Percentiles rank a stretch among this genome's conserved stretches.
Evolutionary conservation across 2,113 vertebrate species (phyloP).

Genomic region (Triplophysa dalaica): DNA sequence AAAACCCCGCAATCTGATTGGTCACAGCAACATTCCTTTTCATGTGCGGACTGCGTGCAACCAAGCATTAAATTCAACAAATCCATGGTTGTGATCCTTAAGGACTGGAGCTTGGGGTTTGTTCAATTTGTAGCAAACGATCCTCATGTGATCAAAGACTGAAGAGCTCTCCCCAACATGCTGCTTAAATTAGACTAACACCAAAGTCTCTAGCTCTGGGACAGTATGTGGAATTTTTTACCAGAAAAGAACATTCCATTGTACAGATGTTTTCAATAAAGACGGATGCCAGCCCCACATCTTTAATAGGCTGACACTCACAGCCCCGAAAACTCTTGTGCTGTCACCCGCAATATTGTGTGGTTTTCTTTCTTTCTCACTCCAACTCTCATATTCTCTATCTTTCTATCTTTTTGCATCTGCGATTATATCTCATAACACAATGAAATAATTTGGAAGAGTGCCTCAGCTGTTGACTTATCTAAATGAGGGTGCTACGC

Average conservation of each 20-base stretch:
- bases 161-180: slow-evolving; percentile 95
- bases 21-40: slow-evolving; percentile 87
- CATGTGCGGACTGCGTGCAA: slow-evolving; percentile 97
- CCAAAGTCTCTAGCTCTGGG: slow-evolving; percentile 97
- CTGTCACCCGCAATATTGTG: slow-evolving; percentile 93
- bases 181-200: slow-evolving; percentile 99
- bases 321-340: slow-evolving; percentile 88
- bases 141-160: slow-evolving; percentile 99
- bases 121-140: slow-evolving; percentile 99
- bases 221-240: slow-evolving; percentile 99
- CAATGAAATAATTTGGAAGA: background rate
- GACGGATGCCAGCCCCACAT: slow-evolving; percentile 91
- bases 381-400: slow-evolving; percentile 62
- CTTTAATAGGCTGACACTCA: slow-evolving; percentile 99
- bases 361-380: background rate
- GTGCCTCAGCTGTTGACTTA: slow-evolving; percentile 3
- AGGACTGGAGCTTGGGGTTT: slow-evolving; percentile 94
- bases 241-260: slow-evolving; percentile 95
- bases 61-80: slow-evolving; percentile 99
- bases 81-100: slow-evolving; percentile 98
- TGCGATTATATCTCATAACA: slow-evolving; percentile 32
- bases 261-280: slow-evolving; percentile 99
- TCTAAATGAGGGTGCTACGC: slow-evolving; percentile 8
- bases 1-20: slow-evolving; percentile 94
- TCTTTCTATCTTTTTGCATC: slow-evolving; percentile 5